phyloP scores from a whole-genome alignment of 2,888 invertebrate species.

The Aleiodes testaceus region DNA sequence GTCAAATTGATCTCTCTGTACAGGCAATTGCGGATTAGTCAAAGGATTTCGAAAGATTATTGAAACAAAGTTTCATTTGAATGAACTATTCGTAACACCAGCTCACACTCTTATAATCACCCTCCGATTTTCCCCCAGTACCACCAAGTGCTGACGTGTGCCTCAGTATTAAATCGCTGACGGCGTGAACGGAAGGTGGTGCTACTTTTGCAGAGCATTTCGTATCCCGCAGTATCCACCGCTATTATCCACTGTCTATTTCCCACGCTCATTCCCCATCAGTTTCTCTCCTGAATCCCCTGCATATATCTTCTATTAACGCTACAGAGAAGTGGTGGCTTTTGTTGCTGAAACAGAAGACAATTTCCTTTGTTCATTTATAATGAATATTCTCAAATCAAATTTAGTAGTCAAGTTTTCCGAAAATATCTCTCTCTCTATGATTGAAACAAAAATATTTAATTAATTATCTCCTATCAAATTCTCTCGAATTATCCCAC shows the following conservation, averaged over 20 bases:
- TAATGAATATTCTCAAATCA: not conserved
- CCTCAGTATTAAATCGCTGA: slow-evolving; percentile 39
- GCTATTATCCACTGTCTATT: slow-evolving; percentile 26
- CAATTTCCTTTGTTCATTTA: no score
- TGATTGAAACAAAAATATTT: no score
- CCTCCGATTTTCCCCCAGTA: slow-evolving; percentile 31
- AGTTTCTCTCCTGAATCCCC: slow-evolving; percentile 2
- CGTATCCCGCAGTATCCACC: slow-evolving; percentile 28
- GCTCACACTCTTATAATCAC: slow-evolving; percentile 43
- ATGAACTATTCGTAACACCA: slow-evolving; percentile 22
- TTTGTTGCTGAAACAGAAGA: not conserved
- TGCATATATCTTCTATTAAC: slow-evolving; percentile 29
- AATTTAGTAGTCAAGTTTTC: no score
- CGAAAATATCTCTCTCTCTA: no score
- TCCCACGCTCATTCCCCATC: slow-evolving; percentile 1
- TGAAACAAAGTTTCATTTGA: not conserved
- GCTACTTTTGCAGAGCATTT: slow-evolving; percentile 28
- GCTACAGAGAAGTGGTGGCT: slow-evolving; percentile 11
- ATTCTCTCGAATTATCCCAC: slow-evolving; percentile 50
- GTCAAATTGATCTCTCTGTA: slow-evolving; percentile 5
- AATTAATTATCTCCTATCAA: no score
- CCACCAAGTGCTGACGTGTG: slow-evolving; percentile 40
- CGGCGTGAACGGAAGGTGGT: slow-evolving; percentile 38
- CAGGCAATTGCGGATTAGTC: not conserved
- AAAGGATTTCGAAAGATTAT: not conserved